phyloP scores from a whole-genome alignment of 1,140 invertebrate species.

The Drosophila sproati region DNA sequence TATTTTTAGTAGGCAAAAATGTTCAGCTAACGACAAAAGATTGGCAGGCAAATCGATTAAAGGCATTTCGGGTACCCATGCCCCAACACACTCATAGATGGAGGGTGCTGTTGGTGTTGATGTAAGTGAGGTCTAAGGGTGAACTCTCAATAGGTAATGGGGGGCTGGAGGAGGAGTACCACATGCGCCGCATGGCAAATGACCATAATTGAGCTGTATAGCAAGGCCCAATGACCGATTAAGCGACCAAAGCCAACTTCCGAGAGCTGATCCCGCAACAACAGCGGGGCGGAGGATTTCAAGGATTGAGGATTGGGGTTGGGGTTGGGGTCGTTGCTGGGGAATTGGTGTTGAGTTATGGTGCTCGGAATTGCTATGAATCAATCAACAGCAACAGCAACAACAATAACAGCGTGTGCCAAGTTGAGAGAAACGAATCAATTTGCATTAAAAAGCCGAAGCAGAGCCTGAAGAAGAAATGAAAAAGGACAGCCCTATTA shows the following conservation, averaged over 20 bases:
- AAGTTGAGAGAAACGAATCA: slow-evolving; percentile 7
- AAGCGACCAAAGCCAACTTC: slow-evolving; percentile 65
- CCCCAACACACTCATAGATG: neutral
- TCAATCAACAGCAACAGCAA: slow-evolving; percentile 33
- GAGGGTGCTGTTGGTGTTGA: neutral
- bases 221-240: slow-evolving; percentile 80
- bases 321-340: neutral
- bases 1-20: slow-evolving; percentile 64
- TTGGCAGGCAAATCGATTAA: slow-evolving; percentile 70
- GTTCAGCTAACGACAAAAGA: slow-evolving; percentile 43
- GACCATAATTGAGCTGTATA: slow-evolving; percentile 79
- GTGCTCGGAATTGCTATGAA: slow-evolving; percentile 23
- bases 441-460: slow-evolving; percentile 16
- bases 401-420: neutral
- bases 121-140: slow-evolving; percentile 1
- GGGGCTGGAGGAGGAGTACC: slow-evolving; percentile 7
- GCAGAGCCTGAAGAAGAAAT: neutral
- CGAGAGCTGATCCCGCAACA: slow-evolving; percentile 38
- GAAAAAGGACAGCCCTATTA: neutral
- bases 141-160: slow-evolving; percentile 15
- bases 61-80: slow-evolving; percentile 41
- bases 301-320: neutral
- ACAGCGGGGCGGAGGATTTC: neutral
- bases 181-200: slow-evolving; percentile 73
- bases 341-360: neutral